Base-by-base conservation (phyloP, 1,140 invertebrate species). In the Brachionus rotundiformis region DNA sequence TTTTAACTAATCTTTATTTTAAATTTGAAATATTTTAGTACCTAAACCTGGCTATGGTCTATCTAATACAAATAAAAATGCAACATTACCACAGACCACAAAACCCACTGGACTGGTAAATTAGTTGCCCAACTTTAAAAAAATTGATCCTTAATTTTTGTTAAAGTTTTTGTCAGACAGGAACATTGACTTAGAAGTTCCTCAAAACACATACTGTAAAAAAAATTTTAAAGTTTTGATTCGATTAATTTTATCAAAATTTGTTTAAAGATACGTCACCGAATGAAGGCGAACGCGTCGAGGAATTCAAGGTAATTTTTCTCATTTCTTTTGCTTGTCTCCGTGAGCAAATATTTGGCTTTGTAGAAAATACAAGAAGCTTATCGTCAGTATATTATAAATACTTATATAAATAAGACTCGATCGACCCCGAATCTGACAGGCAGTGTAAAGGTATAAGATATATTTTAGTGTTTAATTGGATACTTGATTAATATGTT, bases 61-160 rank as follows among this genome's bases (percentile, higher is more conserved):
- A 4, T 54, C 76, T 41, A 79, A 59, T 27, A 27, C 16, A 39
- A 59, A 36, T 39, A 54, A 63, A 36, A 19, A 36, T 33, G 76
- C 36, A 25, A 59, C 76, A 59, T 63, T 79, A 41, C 76, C 76
- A 36, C 31, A 79, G n/a, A 29, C 76, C n/a, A 25, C 29, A 59
- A 54, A 29, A n/a, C 31, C 36, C 27, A 61, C 27, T n/a, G 65
- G 73, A 86, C 85, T 49, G 84, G 83, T 39, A 87, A 19, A 63
- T 87, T 36, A 59, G 11, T 8, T 13, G 2, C 11, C 13, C 25
- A 49, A 29, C 10, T 23, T 23, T 7, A 2, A 75, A 77, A 59
- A 27, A 31, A 47, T 68, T 33, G 2, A 19, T 31, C 16, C 2
- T 2, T 11, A 39, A 36, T 36, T 36, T 68, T 33, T 33, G 36